Base-by-base conservation (phyloP, 2,113 vertebrate species). In the Bambusicola thoracicus region DNA sequence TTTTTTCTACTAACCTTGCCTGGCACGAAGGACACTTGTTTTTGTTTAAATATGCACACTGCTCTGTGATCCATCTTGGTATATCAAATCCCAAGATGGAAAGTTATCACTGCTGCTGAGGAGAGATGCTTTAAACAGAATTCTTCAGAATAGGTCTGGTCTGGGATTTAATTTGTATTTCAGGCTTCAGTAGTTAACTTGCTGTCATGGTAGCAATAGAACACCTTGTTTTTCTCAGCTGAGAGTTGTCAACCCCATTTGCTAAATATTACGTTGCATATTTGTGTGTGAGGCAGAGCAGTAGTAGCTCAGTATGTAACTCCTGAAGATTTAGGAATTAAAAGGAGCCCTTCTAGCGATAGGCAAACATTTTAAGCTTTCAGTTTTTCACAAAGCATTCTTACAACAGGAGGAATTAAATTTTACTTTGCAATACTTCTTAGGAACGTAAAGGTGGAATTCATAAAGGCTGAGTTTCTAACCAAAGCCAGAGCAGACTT, bases 101-200 rank as follows among this genome's bases (percentile, higher is more conserved):
- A 43, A 68, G 22, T 62, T 38, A 14, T 0, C 7, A 13, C 19
- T 72, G 22, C 14, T 72, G 2, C 29, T 76, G 43, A 78, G 68
- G 29, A 74, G 25, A 61, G 38, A 20, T 56, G 36, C 25, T 93
- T 63, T 92, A 78, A 76, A 67, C 4, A 19, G 29, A 6, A 36
- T 32, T 34, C 48, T 76, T 27, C 29, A 72, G 58, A 92, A 22
- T 12, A 85, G 32, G 44, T 75, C 43, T 81, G 22, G 8, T 68
- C 32, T 76, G 58, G 48, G 84, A 44, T 87, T 92, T 68, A 80
- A 43, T 75, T 63, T 89, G 19, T 78, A 14, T 94, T 91, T 94
- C 20, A 53, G 53, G 20, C 51, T 56, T 81, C 19, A 55, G 1
- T 75, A 61, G 25, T 27, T 72, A 68, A 69, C 82, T 82, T 87